These are phyloP conservation scores for Nasua narica DNA, from an alignment of 2,797 vertebrate species.

Conservation along the genomic window DNA sequence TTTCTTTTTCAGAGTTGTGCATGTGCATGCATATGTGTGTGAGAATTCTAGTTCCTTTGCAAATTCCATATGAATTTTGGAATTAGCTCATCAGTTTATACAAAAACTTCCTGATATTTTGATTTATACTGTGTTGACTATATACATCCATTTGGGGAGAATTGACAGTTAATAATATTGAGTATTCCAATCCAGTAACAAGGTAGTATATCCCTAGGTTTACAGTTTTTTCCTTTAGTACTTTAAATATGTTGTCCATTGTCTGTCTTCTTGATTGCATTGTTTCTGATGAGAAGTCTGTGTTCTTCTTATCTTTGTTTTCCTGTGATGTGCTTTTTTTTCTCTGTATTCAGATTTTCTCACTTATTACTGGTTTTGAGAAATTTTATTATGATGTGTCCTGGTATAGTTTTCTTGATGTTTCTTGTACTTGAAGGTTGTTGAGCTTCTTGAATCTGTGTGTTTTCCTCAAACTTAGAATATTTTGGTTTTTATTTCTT, in stretches of 20 bases:
- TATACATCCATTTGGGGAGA: not conserved
- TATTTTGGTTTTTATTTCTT: not conserved
- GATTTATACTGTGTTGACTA: not conserved
- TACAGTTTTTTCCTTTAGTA: not conserved
- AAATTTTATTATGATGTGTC: not conserved
- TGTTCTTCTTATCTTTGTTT: not conserved
- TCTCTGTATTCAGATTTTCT: not conserved
- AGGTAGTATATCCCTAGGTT: not conserved
- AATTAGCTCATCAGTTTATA: not conserved
- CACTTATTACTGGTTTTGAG: constrained; percentile 5
- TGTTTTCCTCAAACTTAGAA: not conserved
- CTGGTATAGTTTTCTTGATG: not conserved
- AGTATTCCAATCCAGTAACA: not conserved
- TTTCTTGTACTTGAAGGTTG: not conserved
- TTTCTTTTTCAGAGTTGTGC: not conserved
- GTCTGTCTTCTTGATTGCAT: not conserved
- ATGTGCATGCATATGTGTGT: not conserved
- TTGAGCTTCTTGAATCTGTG: not conserved
- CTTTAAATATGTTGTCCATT: not conserved
- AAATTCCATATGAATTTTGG: not conserved
- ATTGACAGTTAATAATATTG: not conserved
- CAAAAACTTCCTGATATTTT: not conserved
- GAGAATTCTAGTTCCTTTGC: not conserved
- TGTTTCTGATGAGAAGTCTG: not conserved
- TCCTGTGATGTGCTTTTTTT: not conserved